phyloP scores from a whole-genome alignment of 35 echinoderm and acorn worm genomes.

The Heliocidaris tuberculata region DNA sequence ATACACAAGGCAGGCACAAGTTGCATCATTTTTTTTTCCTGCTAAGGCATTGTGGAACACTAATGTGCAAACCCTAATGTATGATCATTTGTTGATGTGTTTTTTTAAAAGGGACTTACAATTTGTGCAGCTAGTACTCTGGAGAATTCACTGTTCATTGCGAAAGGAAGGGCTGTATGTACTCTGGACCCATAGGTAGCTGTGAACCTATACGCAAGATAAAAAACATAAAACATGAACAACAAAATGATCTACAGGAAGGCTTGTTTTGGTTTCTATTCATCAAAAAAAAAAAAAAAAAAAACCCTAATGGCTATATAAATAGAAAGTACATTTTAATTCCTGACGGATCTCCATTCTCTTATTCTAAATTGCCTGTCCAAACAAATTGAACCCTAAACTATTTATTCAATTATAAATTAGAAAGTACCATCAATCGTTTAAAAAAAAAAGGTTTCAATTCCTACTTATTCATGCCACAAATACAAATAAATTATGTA shows the following conservation, averaged over 20 bases:
- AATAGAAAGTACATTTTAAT: too few relatives aligned
- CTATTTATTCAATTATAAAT: too few relatives aligned
- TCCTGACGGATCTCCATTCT: too few relatives aligned
- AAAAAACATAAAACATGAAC: neutral
- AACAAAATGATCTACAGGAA: neutral
- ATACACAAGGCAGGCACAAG: too few relatives aligned
- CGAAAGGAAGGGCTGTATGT: conserved; percentile 95
- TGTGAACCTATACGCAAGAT: conserved; percentile 63
- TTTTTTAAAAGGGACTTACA: conserved; percentile 64
- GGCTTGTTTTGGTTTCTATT: neutral
- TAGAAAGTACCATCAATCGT: too few relatives aligned
- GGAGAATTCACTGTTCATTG: conserved; percentile 99
- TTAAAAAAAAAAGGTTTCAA: too few relatives aligned
- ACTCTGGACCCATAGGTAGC: conserved; percentile 82
- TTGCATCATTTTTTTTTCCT: too few relatives aligned
- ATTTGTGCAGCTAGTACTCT: conserved; percentile 83
- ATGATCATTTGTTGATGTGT: neutral
- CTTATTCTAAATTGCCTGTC: too few relatives aligned
- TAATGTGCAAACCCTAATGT: neutral
- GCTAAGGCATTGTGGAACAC: neutral
- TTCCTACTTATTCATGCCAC: too few relatives aligned
- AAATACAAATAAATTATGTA: too few relatives aligned
- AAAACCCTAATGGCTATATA: too few relatives aligned
- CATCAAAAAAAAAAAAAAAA: neutral
- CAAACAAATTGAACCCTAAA: too few relatives aligned